Evolutionary conservation across 2,888 invertebrate genomes (phyloP).

Genomic region (Onthophagus sagittarius): DNA sequence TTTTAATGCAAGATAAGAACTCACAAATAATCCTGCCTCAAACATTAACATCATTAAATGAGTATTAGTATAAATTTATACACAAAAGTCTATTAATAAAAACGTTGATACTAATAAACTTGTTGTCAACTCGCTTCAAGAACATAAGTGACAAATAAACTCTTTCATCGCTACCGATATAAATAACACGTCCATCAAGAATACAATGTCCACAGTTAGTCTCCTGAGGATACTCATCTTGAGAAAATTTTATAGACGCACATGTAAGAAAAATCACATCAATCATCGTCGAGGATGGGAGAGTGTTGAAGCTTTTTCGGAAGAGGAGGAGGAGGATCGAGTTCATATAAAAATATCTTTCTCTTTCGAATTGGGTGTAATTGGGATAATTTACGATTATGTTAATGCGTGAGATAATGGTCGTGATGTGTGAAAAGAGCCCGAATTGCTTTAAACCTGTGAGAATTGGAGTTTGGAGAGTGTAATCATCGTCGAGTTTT

Average conservation of each 20-base stretch:
- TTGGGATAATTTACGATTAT: not conserved
- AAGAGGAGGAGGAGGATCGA: not conserved
- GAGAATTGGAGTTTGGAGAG: not conserved
- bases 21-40: not conserved
- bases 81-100: conserved; percentile 9
- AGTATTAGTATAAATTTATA: not conserved
- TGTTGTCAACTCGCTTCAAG: not conserved
- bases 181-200: conserved; percentile 9
- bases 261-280: conserved; percentile 3
- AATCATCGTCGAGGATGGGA: not conserved
- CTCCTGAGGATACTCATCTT: not conserved
- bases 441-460: not conserved
- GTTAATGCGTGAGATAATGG: not conserved
- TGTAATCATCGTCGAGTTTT: not conserved
- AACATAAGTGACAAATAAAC: not conserved
- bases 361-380: not conserved
- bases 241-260: not conserved
- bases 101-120: not conserved
- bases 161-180: not conserved
- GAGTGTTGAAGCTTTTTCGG: not conserved
- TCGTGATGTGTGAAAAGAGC: not conserved
- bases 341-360: not conserved
- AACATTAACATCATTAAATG: not conserved
- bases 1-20: not conserved
- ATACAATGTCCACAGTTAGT: conserved; percentile 5